Evolutionary conservation across 2,888 invertebrate species (phyloP).

Genomic region (Leptinotarsa rubiginosa): DNA sequence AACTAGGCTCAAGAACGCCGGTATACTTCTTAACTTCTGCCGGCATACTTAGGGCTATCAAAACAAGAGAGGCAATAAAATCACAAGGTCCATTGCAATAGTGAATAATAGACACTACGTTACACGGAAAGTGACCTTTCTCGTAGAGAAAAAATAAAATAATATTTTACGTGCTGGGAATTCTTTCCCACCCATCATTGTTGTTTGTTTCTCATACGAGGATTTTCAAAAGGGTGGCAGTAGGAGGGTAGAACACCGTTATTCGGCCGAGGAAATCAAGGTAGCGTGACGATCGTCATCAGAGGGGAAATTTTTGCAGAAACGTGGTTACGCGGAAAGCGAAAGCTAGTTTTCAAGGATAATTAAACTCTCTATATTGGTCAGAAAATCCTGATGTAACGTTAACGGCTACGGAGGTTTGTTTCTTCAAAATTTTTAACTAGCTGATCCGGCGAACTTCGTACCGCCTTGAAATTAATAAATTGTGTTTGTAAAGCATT

Average conservation of each 20-base stretch:
- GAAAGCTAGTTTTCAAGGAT: constrained; percentile 10
- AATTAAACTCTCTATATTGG: not conserved
- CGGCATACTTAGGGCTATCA: constrained; percentile 22
- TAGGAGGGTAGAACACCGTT: constrained; percentile 36
- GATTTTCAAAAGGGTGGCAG: constrained; percentile 31
- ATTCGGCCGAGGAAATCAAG: constrained; percentile 44
- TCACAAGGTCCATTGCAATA: constrained; percentile 45
- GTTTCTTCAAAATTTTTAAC: not conserved
- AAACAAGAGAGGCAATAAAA: constrained; percentile 43
- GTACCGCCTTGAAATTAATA: too few species aligned
- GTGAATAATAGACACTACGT: constrained; percentile 46
- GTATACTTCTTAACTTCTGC: constrained; percentile 11
- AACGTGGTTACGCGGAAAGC: not conserved
- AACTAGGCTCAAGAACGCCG: constrained; percentile 10
- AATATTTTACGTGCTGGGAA: constrained; percentile 51
- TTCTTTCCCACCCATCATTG: constrained; percentile 38
- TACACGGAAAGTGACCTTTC: constrained; percentile 46
- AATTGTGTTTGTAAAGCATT: too few species aligned
- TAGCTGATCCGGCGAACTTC: not conserved
- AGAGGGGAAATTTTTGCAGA: constrained; percentile 21
- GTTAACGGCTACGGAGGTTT: not conserved
- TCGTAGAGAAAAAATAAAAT: constrained; percentile 47
- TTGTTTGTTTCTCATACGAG: constrained; percentile 43
- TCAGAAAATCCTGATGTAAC: not conserved
- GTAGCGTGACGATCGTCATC: constrained; percentile 40